Evolutionary conservation across 2,797 vertebrate species (phyloP).

Genomic region (Parauchenoglanis punctatus): DNA sequence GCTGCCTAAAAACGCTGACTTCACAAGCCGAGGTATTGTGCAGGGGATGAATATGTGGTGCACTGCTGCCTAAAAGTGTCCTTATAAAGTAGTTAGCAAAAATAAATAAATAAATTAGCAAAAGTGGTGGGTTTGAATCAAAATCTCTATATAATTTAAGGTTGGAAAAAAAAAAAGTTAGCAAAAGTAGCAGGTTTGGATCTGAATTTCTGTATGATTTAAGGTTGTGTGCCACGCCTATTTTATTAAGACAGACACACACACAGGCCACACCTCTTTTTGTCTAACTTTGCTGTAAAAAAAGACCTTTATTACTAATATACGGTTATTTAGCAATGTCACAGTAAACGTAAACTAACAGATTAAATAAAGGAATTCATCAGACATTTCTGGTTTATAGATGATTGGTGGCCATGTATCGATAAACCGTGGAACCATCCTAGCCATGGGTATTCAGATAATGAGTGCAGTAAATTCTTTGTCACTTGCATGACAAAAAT

Average conservation of each 20-base stretch:
- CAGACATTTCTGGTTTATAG: background rate
- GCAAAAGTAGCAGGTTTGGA: background rate
- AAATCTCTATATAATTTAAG: background rate
- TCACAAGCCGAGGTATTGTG: background rate
- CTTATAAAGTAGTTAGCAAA: background rate
- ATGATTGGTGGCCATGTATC: background rate
- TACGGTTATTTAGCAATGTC: background rate
- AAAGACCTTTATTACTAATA: too few species aligned
- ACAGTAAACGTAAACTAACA: background rate
- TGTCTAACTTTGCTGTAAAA: background rate
- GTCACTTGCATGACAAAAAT: constrained; percentile 3
- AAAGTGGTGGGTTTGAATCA: background rate
- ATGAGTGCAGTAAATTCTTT: background rate
- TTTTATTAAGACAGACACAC: background rate
- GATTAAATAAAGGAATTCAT: background rate
- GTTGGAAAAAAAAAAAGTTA: background rate
- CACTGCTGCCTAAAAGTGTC: background rate
- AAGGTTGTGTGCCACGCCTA: background rate
- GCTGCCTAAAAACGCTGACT: background rate
- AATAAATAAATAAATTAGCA: background rate
- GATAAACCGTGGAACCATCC: background rate
- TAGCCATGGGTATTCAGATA: background rate
- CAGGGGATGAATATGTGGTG: background rate
- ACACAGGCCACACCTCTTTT: background rate
- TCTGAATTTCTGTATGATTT: background rate